Conservation (phyloP, 2,888 invertebrate genomes). For the Papilio demoleus region DNA sequence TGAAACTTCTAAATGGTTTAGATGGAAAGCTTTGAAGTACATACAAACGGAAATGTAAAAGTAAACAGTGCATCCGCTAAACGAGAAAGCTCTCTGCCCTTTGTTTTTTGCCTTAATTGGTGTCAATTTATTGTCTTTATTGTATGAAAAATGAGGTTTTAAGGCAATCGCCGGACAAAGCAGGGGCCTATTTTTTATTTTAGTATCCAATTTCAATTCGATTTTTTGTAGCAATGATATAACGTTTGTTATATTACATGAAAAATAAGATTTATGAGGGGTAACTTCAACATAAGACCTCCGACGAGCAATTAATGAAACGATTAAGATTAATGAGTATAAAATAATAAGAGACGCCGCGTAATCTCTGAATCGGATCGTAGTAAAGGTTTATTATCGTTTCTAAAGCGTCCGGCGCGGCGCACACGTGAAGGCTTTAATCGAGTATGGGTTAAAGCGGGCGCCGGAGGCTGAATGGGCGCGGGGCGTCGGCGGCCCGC, state of each 20-base stretch:
- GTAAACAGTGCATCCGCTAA: background rate
- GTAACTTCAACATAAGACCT: background rate
- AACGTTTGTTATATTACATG: background rate
- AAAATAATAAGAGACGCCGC: conserved; percentile 38
- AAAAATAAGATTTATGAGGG: background rate
- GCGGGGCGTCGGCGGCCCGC: conserved; percentile 76
- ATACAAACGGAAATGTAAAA: background rate
- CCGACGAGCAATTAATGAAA: conserved; percentile 12
- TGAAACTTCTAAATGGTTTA: conserved; percentile 4
- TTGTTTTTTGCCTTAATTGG: background rate
- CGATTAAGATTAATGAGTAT: conserved; percentile 20
- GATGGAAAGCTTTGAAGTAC: background rate
- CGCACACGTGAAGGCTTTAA: conserved; percentile 76
- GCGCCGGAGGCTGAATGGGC: conserved; percentile 68
- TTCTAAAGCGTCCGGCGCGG: conserved; percentile 51
- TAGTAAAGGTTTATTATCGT: conserved; percentile 72
- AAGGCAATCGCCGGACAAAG: background rate
- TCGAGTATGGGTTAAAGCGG: conserved; percentile 68
- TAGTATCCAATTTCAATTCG: background rate
- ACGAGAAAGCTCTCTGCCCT: background rate
- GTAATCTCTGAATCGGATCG: conserved; percentile 63
- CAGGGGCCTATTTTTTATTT: background rate
- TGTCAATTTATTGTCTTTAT: conserved; percentile 4
- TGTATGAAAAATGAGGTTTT: conserved; percentile 10
- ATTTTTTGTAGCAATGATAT: background rate